Evolutionary conservation across 2,888 invertebrate species (phyloP), one percentile per base, ranked within the genome.

Genomic region (Chouioia cunea): DNA sequence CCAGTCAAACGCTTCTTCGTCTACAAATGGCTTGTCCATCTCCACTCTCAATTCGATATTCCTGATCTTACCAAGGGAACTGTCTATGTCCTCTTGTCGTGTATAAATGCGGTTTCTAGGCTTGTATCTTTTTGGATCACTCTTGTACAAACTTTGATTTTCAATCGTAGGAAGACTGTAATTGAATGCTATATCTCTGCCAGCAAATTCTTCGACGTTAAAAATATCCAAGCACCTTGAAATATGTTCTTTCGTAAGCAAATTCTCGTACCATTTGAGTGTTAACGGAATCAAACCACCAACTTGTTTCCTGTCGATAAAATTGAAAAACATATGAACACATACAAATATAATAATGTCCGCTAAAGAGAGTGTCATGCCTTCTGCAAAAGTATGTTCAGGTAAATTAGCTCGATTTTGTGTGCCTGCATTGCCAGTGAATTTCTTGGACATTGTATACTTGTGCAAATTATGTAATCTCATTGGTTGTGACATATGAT

Each of bases 401-500:
- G 91, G 79, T 53, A 79, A 54, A 15, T 74, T 74, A 2, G 64
- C 71, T 53, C 76, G 75, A 43, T 82, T 77, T 27, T 76, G 73
- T 1, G 85, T 82, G n/a, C 85, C 85, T 69, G 86, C 86, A 71
- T 87, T 85, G n/a, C 88, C 85, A 63, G 83, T 77, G 47, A 77
- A 79, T 82, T 89, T 89, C 70, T 89, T 87, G 16, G 83, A 78
- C 78, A 84, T 83, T 82, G 87, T 78, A 86, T 82, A 82, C 73
- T 83, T 76, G 76, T 92, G 92, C 43, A 95, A 89, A 86, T 97
- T 97, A 80, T 97, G 96, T 74, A 96, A 89, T 80, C 91, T 89
- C 0, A 95, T 91, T 0, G 97, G 96, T 79, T 94, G 92, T 16
- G 89, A 89, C 85, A 97, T 89, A 82, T 97, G 97, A 75, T 90